Percentiles rank a stretch among this genome's conserved stretches.
Conservation (phyloP, 2,888 invertebrate species). For the Hemicrepidius hirtus region DNA sequence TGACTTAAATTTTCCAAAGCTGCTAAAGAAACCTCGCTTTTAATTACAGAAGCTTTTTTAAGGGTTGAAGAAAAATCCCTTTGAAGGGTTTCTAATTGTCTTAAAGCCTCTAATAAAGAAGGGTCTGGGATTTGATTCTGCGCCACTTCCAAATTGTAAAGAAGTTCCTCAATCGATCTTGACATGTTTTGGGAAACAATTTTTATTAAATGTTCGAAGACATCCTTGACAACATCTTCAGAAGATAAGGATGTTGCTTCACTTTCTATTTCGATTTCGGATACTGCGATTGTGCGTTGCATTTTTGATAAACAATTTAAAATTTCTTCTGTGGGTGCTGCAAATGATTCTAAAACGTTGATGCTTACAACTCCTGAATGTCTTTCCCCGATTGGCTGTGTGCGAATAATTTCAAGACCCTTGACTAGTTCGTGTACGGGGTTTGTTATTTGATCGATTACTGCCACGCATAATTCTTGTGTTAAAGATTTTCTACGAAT, state of each 20-base stretch:
- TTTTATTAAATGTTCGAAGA: slow-evolving; percentile 69
- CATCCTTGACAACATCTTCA: slow-evolving; percentile 67
- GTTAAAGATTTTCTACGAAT: slow-evolving; percentile 64
- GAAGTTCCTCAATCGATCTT: slow-evolving; percentile 67
- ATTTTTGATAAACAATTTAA: slow-evolving; percentile 65
- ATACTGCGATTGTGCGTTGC: slow-evolving; percentile 59
- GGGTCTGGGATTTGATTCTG: slow-evolving; percentile 64
- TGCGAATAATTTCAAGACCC: slow-evolving; percentile 74
- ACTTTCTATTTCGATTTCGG: slow-evolving; percentile 56
- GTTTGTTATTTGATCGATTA: slow-evolving; percentile 79
- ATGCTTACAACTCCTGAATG: slow-evolving; percentile 60
- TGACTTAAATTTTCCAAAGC: slow-evolving; percentile 73
- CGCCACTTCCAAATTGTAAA: slow-evolving; percentile 67
- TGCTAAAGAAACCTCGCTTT: slow-evolving; percentile 67
- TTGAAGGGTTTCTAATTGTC: slow-evolving; percentile 67
- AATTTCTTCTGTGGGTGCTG: slow-evolving; percentile 65
- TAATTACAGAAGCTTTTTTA: slow-evolving; percentile 61
- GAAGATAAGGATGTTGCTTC: slow-evolving; percentile 54
- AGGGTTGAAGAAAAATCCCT: slow-evolving; percentile 67
- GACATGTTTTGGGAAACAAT: slow-evolving; percentile 67
- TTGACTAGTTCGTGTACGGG: slow-evolving; percentile 79
- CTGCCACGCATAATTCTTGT: slow-evolving; percentile 73
- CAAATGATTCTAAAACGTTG: slow-evolving; percentile 65
- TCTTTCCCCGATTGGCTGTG: slow-evolving; percentile 59
- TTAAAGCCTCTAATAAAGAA: slow-evolving; percentile 65